Conservation (phyloP, 2,113 vertebrate species). For the Sclerurus mexicanus region DNA sequence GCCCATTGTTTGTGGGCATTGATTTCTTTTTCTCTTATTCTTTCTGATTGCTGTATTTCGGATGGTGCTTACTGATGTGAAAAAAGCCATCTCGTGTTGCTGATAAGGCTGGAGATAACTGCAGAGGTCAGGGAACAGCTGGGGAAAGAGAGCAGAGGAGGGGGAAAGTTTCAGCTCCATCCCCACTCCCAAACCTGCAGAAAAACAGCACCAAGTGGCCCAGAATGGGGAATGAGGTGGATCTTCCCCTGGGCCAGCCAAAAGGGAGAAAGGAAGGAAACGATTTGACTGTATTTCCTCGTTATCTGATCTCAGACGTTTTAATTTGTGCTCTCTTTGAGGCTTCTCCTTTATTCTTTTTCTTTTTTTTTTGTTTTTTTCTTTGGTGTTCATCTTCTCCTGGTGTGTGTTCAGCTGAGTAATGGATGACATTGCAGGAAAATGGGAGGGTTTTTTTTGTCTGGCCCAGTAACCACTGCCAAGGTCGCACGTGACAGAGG, state of each 20-base stretch:
- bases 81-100: constrained; percentile 67
- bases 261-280: constrained; percentile 32
- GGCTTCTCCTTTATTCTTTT: neutral
- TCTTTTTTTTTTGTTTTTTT: too few relatives aligned
- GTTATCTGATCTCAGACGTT: constrained; percentile 41
- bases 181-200: neutral
- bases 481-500: constrained; percentile 27
- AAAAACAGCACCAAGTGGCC: neutral
- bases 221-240: constrained; percentile 11
- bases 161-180: neutral
- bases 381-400: neutral
- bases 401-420: neutral
- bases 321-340: constrained; percentile 39
- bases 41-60: constrained; percentile 67
- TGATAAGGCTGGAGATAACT: constrained; percentile 73
- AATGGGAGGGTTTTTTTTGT: neutral
- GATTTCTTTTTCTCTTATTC: constrained; percentile 73
- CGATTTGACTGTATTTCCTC: constrained; percentile 10
- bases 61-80: constrained; percentile 73
- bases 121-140: constrained; percentile 62
- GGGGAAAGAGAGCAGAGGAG: neutral
- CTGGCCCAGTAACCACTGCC: neutral
- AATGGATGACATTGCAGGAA: neutral
- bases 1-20: constrained; percentile 54
- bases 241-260: neutral